Base-by-base conservation (phyloP, 2,113 vertebrate genomes). In the Serinus canaria region DNA sequence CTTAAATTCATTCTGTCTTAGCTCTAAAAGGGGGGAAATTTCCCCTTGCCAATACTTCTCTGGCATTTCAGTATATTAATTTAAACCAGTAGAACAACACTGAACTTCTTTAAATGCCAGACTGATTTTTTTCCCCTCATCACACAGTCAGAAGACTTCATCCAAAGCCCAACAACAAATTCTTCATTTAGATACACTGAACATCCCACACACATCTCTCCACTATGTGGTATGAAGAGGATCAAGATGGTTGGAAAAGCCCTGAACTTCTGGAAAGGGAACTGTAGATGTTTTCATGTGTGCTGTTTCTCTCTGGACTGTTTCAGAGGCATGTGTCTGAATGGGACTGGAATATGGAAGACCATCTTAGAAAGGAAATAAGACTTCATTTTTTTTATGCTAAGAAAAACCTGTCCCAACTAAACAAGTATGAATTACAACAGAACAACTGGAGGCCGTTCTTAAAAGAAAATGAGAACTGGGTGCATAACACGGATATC, bases 1-100 rank as follows among this genome's bases (percentile, higher is more conserved):
- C 74, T 84, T 78, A 63, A 72, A 60, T 59, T 66, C 10, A 58
- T 78, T 82, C 37, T 86, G 50, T 83, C 72, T 94, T 94, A 92
- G 10, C 15, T 47, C 63, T 85, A 77, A 83, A 94, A 39, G 3
- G 8, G 31, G 31, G 13, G 17, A 39, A 44, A 59, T 79, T 64
- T 86, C 11, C 14, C 13, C 9, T 30, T 89, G 90, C 59, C 62
- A 56, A 35, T 94, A 24, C 41, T 94, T 60, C 44, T 73, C 15
- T 89, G 59, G 31, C 5, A 68, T 52, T 44, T 92, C 27, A 50
- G 19, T 69, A 55, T 79, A 41, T 12, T 83, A 50, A 80, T 94
- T 93, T 91, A 75, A 31, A 90, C 5, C 17, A 24, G n/a, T 62
- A 21, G n/a, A 50, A 75, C 15, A 69, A 49, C 4, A 53, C 9